Percentiles rank a stretch among this genome's conserved stretches.
Evolutionary conservation across 2,113 vertebrate species (phyloP).

Genomic region (Thamnaconus septentrionalis): DNA sequence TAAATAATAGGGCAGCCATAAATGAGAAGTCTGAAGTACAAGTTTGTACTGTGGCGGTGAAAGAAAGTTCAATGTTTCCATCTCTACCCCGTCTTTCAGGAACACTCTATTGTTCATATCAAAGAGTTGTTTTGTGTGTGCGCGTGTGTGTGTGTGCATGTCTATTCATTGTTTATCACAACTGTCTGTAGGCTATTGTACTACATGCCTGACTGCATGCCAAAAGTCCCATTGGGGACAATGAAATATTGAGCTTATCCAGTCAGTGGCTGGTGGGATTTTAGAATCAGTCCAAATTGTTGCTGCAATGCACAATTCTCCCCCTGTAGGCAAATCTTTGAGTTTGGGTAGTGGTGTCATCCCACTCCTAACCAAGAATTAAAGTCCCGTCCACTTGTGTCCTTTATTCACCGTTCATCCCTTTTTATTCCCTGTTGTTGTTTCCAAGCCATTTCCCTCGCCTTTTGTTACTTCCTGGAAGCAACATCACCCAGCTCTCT

Average conservation of each 20-base stretch:
- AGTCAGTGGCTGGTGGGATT: constrained; percentile 37
- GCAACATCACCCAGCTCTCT: not conserved
- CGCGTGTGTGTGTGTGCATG: constrained; percentile 18
- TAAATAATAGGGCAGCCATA: too few relatives aligned
- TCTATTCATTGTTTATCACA: constrained; percentile 47
- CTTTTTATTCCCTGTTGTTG: not conserved
- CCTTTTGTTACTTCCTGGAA: not conserved
- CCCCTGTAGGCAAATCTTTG: constrained; percentile 37
- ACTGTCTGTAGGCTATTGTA: constrained; percentile 36
- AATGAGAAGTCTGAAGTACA: too few relatives aligned
- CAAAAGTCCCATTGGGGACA: constrained; percentile 60
- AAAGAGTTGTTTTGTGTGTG: too few relatives aligned
- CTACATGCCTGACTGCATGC: constrained; percentile 54
- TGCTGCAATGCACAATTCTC: constrained; percentile 33
- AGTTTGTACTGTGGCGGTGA: too few relatives aligned
- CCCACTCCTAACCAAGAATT: constrained; percentile 14
- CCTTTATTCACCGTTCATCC: constrained; percentile 10
- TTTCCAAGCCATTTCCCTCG: not conserved
- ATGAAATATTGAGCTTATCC: constrained; percentile 55
- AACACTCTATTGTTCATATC: too few relatives aligned
- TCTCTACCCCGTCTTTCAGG: too few relatives aligned
- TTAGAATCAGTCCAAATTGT: constrained; percentile 33
- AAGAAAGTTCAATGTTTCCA: too few relatives aligned
- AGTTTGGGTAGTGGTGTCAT: constrained; percentile 14
- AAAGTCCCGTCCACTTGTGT: constrained; percentile 3